Evolutionary conservation across 2,888 invertebrate genomes (phyloP).

Genomic region (Philhelius pedissequus): DNA sequence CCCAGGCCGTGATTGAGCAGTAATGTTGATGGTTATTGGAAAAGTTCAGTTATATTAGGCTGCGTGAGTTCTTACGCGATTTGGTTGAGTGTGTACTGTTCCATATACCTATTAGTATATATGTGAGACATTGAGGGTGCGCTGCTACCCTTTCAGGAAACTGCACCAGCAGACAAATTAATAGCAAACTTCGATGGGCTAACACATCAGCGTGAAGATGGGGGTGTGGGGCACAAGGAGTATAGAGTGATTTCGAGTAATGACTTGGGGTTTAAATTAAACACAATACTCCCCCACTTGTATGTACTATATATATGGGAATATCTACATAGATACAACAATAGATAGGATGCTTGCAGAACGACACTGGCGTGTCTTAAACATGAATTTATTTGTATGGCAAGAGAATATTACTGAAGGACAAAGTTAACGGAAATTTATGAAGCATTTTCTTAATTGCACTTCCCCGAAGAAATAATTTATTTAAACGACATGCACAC

Average conservation of each 20-base stretch:
- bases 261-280: constrained; percentile 68
- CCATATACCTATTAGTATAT: background rate
- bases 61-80: constrained; percentile 14
- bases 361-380: constrained; percentile 10
- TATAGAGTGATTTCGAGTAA: constrained; percentile 48
- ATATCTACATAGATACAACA: background rate
- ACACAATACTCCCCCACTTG: constrained; percentile 23
- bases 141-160: constrained; percentile 40
- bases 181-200: constrained; percentile 61
- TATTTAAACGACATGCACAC: constrained; percentile 78
- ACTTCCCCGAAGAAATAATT: constrained; percentile 77
- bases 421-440: constrained; percentile 75
- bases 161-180: constrained; percentile 66
- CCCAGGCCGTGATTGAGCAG: constrained; percentile 66
- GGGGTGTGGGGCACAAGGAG: background rate
- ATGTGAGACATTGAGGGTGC: background rate
- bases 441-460: constrained; percentile 79
- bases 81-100: constrained; percentile 5
- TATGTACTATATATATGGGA: background rate
- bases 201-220: background rate
- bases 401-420: constrained; percentile 68
- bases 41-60: constrained; percentile 60
- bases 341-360: background rate
- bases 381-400: constrained; percentile 19
- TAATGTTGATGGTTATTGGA: constrained; percentile 69